Percentiles rank a stretch among this genome's conserved stretches.
These are phyloP conservation scores for Halotydeus destructor DNA, from an alignment of 1,140 invertebrate species.

Conservation along the genomic window DNA sequence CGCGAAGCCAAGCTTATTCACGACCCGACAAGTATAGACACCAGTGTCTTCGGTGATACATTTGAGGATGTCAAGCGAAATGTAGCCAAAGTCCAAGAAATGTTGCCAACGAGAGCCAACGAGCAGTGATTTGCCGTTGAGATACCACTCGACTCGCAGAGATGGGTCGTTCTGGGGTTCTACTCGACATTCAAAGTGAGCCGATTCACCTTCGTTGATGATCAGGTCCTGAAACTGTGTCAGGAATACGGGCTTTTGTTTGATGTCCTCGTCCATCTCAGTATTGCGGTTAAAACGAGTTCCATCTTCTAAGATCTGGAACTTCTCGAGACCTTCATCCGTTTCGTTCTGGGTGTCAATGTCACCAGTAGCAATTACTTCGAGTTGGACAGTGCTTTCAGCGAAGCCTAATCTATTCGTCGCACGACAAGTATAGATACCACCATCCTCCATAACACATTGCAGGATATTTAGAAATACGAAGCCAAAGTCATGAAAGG, in stretches of 20 bases:
- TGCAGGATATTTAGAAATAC: constrained; percentile 88
- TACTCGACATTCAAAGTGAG: constrained; percentile 41
- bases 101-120: constrained; percentile 58
- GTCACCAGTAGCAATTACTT: constrained; percentile 55
- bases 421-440: constrained; percentile 70
- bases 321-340: constrained; percentile 79
- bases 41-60: constrained; percentile 87
- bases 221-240: constrained; percentile 67
- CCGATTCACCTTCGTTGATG: constrained; percentile 76
- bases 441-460: constrained; percentile 68
- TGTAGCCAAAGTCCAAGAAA: constrained; percentile 84
- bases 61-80: constrained; percentile 78
- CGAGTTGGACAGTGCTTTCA: constrained; percentile 61
- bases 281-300: background rate
- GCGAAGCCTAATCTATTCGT: constrained; percentile 30
- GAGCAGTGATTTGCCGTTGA: constrained; percentile 30
- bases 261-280: constrained; percentile 37
- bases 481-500: constrained; percentile 89
- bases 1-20: constrained; percentile 22
- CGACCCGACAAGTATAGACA: constrained; percentile 73
- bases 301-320: constrained; percentile 37
- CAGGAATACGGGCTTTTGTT: constrained; percentile 75
- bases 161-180: constrained; percentile 76
- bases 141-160: constrained; percentile 59
- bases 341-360: constrained; percentile 81